Conservation (phyloP, 2,797 vertebrate species). For the Bradypus variegatus region DNA sequence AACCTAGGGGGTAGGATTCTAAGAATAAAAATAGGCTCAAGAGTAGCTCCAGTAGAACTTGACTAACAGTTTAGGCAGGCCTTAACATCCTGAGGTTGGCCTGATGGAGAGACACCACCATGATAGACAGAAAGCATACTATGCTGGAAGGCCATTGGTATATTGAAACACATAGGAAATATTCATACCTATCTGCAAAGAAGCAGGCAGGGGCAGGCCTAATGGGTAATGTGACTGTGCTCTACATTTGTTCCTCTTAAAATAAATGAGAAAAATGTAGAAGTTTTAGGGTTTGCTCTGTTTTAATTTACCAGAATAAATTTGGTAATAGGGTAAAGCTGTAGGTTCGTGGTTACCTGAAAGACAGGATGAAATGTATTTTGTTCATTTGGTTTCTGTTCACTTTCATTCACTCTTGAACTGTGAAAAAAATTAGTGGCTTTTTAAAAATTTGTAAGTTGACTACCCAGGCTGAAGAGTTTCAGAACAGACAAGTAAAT, state of each 20-base stretch:
- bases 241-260: conserved; percentile 43
- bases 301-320: conserved; percentile 47
- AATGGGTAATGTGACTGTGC: background rate
- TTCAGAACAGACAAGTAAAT: conserved; percentile 41
- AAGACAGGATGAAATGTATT: conserved; percentile 41
- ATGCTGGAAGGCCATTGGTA: background rate
- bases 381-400: conserved; percentile 35
- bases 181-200: background rate
- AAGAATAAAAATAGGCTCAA: conserved; percentile 50
- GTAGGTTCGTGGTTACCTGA: conserved; percentile 26
- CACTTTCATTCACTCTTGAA: background rate
- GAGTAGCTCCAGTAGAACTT: conserved; percentile 56
- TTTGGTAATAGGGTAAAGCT: background rate
- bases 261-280: conserved; percentile 44
- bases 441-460: conserved; percentile 46
- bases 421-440: no score
- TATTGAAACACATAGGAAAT: background rate
- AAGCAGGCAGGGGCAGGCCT: background rate
- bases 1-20: conserved; percentile 42
- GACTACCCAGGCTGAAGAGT: conserved; percentile 29
- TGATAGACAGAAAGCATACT: conserved; percentile 2
- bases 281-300: conserved; percentile 1
- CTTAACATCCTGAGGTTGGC: conserved; percentile 44
- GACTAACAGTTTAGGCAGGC: conserved; percentile 58
- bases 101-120: conserved; percentile 37